Evolutionary conservation across 37 sponge, comb jelly and placozoan species (phyloP).

Genomic region (Theonella swinhoei): DNA sequence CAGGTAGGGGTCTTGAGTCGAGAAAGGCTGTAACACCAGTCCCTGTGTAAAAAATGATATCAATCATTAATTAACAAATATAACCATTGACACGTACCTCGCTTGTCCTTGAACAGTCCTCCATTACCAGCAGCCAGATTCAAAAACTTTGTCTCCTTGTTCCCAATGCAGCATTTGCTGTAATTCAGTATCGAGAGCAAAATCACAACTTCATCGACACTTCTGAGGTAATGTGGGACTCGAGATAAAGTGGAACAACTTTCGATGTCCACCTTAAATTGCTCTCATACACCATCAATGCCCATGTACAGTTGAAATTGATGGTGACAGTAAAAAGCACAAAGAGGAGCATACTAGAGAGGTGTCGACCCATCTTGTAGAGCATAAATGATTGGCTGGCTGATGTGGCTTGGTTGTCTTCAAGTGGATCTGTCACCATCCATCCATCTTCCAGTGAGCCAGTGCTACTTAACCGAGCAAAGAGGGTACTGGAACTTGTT

Average conservation of each 20-base stretch:
- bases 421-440: neutral
- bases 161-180: conserved; percentile 15
- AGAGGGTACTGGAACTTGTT: neutral
- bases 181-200: neutral
- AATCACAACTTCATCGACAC: neutral
- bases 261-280: neutral
- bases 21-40: neutral
- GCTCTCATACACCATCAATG: neutral
- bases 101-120: neutral
- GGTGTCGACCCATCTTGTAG: neutral
- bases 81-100: neutral
- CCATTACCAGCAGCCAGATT: neutral
- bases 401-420: too few relatives aligned
- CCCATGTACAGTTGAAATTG: neutral
- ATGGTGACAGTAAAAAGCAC: neutral
- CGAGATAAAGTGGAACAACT: neutral
- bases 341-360: neutral
- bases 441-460: neutral
- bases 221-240: neutral
- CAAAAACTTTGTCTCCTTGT: conserved; percentile 1
- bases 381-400: neutral
- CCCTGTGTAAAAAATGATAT: neutral
- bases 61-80: neutral
- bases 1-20: neutral
- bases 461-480: neutral